Evolutionary conservation across 2,797 vertebrate species (phyloP), one percentile per base, ranked within the genome.

Genomic region (Macroramphosus scolopax): DNA sequence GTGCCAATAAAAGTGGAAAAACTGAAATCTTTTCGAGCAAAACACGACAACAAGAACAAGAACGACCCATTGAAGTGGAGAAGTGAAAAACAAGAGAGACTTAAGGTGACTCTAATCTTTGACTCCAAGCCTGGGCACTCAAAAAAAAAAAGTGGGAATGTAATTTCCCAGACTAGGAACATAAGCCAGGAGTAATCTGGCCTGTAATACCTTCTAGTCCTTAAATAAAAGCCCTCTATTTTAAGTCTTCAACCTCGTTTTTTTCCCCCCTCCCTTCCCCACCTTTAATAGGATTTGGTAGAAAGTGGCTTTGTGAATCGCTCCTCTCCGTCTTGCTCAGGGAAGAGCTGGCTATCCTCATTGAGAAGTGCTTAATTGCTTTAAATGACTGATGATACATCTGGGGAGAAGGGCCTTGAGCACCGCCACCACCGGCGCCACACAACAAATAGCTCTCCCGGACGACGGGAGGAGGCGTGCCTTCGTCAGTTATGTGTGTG

Each of bases 191-290:
- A 87, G 88, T 89, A 90, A 90, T 91, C 88, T 89, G 82, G 76
- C 86, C 88, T 86, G 87, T 90, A 91, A 91, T 90, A 89, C 85
- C 87, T 86, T 84, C 86, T 87, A 85, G 88, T 89, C 87, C 89
- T 91, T 90, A 89, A 91, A 91, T 88, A 89, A 92, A 91, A 90
- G 83, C 89, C 87, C 83, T 88, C 87, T 82, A 89, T 89, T 89
- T 82, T 89, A 87, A 86, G 85, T 87, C 87, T 86, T 88, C 75
- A 86, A 80, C 75, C 78, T 84, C 65, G 59, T 77, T 71, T 77
- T 53, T 56, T 25, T 18, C 8, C 59, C 61, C 50, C 71, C 70
- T 50, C 75, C 81, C 73, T 72, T 82, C 45, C 59, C 71, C 80
- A 82, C 82, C 84, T 87, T 88, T 91, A 91, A 92, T 91, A 87